Conservation (phyloP, 1,140 invertebrate species). For the Venustaconcha ellipsiformis region DNA sequence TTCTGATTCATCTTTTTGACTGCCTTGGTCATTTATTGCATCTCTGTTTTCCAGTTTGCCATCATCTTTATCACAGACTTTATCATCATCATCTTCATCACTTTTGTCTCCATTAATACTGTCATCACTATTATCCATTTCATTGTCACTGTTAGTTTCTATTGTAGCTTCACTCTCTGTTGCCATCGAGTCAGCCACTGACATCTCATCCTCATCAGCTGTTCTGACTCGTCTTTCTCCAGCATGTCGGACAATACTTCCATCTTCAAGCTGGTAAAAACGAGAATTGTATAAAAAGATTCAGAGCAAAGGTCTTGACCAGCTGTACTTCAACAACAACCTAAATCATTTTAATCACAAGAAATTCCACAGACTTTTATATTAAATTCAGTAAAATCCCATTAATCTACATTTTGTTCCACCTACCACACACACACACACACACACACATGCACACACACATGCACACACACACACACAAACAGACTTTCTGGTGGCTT, state of each 20-base stretch:
- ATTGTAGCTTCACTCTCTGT: constrained; percentile 44
- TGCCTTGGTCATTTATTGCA: constrained; percentile 12
- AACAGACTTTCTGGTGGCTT: too few relatives aligned
- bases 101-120: constrained; percentile 45
- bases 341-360: too few relatives aligned
- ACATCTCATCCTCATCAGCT: constrained; percentile 60
- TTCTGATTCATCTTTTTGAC: constrained; percentile 8
- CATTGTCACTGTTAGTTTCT: constrained; percentile 32
- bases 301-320: too few relatives aligned
- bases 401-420: too few relatives aligned
- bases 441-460: too few relatives aligned
- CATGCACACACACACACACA: too few relatives aligned
- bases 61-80: constrained; percentile 17
- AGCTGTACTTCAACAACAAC: too few relatives aligned
- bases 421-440: too few relatives aligned
- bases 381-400: too few relatives aligned
- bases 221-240: constrained; percentile 67
- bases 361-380: too few relatives aligned
- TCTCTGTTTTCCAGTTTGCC: constrained; percentile 28
- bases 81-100: constrained; percentile 55
- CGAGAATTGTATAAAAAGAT: neutral
- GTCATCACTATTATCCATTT: constrained; percentile 42
- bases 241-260: constrained; percentile 62
- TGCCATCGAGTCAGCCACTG: constrained; percentile 43
- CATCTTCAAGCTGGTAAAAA: constrained; percentile 63